A percentile compares a stretch with the other conserved stretches of the same genome.
Evolutionary conservation across 1,140 invertebrate genomes (phyloP).

Genomic region (Brachionus paranguensis): DNA sequence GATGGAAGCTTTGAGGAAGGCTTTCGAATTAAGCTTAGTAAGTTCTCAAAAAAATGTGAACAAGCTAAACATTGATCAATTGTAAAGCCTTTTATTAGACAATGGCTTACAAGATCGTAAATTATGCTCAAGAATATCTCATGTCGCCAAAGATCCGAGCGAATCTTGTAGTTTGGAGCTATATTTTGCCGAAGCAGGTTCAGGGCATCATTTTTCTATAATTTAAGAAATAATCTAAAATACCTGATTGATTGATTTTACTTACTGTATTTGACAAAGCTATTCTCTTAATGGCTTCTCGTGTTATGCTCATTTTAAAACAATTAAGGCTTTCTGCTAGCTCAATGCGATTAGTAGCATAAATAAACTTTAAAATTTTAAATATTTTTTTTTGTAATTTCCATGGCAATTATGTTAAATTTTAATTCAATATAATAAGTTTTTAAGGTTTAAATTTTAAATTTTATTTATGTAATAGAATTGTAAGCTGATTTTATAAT

Average conservation of each 20-base stretch:
- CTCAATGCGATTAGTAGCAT: neutral
- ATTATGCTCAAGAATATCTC: neutral
- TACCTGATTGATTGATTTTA: neutral
- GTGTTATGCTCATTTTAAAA: neutral
- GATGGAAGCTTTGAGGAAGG: neutral
- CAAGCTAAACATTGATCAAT: neutral
- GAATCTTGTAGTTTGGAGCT: neutral
- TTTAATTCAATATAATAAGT: neutral
- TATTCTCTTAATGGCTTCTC: slow-evolving; percentile 12
- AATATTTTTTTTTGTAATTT: slow-evolving; percentile 5
- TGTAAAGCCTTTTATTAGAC: neutral
- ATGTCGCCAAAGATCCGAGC: slow-evolving; percentile 5
- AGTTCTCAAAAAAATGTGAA: neutral
- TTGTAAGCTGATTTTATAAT: neutral
- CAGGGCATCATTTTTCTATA: neutral
- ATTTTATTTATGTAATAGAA: neutral
- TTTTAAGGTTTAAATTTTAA: neutral
- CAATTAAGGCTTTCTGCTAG: neutral
- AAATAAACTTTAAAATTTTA: slow-evolving; percentile 8
- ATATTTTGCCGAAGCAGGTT: neutral
- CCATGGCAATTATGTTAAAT: slow-evolving; percentile 13
- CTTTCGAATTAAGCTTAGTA: neutral
- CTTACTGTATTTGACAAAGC: neutral
- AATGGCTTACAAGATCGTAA: neutral
- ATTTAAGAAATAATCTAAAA: neutral